Evolutionary conservation across 2,113 vertebrate species (phyloP).

Genomic region (Philantomba maxwellii): DNA sequence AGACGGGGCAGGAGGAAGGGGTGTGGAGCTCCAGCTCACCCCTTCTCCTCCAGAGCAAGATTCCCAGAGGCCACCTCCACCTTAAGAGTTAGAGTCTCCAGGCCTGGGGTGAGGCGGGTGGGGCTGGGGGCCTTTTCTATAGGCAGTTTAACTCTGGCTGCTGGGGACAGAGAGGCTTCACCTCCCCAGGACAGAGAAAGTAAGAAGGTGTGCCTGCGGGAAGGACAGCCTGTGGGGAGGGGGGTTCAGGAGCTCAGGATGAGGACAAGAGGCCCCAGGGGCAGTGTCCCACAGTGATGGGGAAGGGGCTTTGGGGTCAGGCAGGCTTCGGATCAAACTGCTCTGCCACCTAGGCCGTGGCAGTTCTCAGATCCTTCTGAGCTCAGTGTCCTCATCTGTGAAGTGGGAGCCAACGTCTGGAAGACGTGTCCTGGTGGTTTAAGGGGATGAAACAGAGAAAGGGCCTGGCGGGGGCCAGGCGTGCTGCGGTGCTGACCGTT

Average conservation of each 20-base stretch:
- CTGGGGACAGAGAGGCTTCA: background rate
- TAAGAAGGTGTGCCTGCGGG: background rate
- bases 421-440: background rate
- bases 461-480: background rate
- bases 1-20: background rate
- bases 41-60: background rate
- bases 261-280: background rate
- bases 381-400: background rate
- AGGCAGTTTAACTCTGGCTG: too few relatives aligned
- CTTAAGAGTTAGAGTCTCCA: background rate
- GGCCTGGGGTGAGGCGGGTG: background rate
- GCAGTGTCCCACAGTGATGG: fast-evolving
- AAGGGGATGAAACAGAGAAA: background rate
- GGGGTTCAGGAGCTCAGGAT: background rate
- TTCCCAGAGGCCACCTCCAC: background rate
- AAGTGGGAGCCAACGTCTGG: background rate
- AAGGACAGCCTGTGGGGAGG: background rate
- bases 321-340: background rate
- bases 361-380: background rate
- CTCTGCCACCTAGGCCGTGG: background rate
- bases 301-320: background rate
- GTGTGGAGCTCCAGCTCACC: background rate
- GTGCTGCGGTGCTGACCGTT: fast-evolving
- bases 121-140: background rate
- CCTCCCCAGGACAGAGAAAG: background rate